Conservation (phyloP, 2,113 vertebrate species). For the Ibidorhyncha struthersii region DNA sequence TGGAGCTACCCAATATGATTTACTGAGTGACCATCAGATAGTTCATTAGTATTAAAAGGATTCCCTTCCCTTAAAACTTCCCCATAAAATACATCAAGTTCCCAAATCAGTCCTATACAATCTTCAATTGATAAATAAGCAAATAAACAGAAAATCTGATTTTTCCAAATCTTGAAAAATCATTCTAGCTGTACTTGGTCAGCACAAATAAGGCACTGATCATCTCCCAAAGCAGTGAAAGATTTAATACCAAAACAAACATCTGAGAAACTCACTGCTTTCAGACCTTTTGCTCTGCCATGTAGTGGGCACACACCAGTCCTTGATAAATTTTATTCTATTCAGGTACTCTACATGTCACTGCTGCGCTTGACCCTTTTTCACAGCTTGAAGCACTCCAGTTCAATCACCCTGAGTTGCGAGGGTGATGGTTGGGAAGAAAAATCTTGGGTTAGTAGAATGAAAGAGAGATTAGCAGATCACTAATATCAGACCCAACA, state of each 20-base stretch:
- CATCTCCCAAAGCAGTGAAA: not conserved
- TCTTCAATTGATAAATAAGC: not conserved
- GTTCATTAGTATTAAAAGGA: not conserved
- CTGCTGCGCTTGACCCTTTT: not conserved
- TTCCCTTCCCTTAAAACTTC: not conserved
- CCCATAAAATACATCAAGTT: not conserved
- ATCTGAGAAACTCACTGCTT: fast-evolving
- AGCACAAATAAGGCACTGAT: not conserved
- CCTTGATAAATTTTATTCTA: not conserved
- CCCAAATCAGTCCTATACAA: not conserved
- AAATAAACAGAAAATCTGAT: not conserved
- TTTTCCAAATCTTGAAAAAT: not conserved
- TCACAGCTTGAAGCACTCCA: not conserved
- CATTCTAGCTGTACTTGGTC: not conserved
- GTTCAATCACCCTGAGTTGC: fast-evolving
- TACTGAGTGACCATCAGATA: not conserved
- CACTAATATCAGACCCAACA: not conserved
- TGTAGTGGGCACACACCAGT: fast-evolving
- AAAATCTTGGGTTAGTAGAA: not conserved
- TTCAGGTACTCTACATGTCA: fast-evolving
- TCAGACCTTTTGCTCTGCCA: not conserved
- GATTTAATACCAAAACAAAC: not conserved
- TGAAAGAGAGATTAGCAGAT: fast-evolving
- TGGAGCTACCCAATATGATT: not conserved
- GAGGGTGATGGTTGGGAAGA: not conserved